Conservation (phyloP, 1,140 invertebrate genomes). For the Meloidogyne chitwoodi region DNA sequence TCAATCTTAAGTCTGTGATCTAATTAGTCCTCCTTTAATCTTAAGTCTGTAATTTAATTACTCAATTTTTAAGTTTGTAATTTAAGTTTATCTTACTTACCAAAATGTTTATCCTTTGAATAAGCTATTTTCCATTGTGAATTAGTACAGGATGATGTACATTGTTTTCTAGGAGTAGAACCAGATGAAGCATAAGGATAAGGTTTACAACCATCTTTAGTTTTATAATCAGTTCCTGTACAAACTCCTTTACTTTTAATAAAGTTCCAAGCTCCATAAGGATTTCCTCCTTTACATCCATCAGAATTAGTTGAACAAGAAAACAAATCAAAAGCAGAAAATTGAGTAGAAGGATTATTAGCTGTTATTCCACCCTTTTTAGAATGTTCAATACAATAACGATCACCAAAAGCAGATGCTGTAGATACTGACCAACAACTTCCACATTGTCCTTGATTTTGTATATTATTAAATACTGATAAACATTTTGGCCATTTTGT, state of each 20-base stretch:
- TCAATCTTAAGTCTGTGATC: no score
- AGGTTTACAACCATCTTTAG: slow-evolving; percentile 12
- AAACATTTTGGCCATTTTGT: slow-evolving; percentile 18
- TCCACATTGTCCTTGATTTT: slow-evolving; percentile 43
- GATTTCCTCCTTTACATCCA: slow-evolving; percentile 6
- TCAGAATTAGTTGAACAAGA: slow-evolving; percentile 77
- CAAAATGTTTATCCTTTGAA: background rate
- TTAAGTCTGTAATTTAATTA: no score
- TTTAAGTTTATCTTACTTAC: no score
- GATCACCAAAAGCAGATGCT: slow-evolving; percentile 72
- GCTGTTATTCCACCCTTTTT: background rate
- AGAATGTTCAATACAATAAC: slow-evolving; percentile 72
- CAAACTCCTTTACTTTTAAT: slow-evolving; percentile 7
- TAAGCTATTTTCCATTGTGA: background rate
- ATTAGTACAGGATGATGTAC: background rate
- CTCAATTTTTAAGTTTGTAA: no score
- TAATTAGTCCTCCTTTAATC: no score
- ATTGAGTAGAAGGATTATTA: background rate
- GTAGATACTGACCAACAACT: slow-evolving; percentile 51
- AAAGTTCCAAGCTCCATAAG: slow-evolving; percentile 14
- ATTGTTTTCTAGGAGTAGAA: background rate
- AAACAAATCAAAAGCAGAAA: slow-evolving; percentile 78
- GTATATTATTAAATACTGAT: slow-evolving; percentile 5
- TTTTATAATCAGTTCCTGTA: background rate
- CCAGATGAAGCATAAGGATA: slow-evolving; percentile 1